These are phyloP conservation scores for Dysmachus trigonus DNA, from an alignment of 2,888 invertebrate species.

Conservation along the genomic window DNA sequence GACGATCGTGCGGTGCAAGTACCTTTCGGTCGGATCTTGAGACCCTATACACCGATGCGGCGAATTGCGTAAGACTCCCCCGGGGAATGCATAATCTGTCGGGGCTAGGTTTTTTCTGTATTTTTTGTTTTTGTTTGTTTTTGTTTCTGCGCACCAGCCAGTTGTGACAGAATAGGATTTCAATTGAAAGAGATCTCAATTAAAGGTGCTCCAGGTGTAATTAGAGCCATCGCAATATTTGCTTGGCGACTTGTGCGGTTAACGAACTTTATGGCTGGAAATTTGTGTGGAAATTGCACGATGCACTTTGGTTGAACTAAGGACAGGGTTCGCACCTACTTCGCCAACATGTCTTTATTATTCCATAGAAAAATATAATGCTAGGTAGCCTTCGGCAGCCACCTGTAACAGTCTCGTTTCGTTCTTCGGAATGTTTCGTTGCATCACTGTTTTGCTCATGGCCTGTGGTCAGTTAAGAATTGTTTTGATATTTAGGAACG, in stretches of 20 bases:
- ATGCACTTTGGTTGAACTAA: conserved; percentile 20
- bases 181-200: conserved; percentile 38
- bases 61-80: conserved; percentile 8
- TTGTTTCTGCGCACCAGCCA: conserved; percentile 25
- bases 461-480: conserved; percentile 36
- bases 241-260: conserved; percentile 12
- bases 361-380: not conserved
- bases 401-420: conserved; percentile 36
- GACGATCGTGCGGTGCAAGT: not conserved
- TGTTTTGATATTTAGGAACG: conserved; percentile 12
- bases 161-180: conserved; percentile 39
- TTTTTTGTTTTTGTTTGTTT: not conserved
- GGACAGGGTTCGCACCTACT: conserved; percentile 18
- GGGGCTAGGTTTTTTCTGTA: not conserved
- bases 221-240: conserved; percentile 40
- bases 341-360: not conserved
- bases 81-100: conserved; percentile 37
- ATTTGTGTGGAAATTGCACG: conserved; percentile 4
- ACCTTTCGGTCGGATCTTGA: not conserved
- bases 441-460: not conserved
- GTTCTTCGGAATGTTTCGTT: conserved; percentile 26
- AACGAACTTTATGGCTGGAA: conserved; percentile 35
- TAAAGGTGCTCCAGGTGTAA: conserved; percentile 39
- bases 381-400: conserved; percentile 1
- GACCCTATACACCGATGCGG: not conserved